These are phyloP conservation scores for Coregonus ussuriensis DNA, from an alignment of 2,797 vertebrate genomes.

Conservation along the genomic window DNA sequence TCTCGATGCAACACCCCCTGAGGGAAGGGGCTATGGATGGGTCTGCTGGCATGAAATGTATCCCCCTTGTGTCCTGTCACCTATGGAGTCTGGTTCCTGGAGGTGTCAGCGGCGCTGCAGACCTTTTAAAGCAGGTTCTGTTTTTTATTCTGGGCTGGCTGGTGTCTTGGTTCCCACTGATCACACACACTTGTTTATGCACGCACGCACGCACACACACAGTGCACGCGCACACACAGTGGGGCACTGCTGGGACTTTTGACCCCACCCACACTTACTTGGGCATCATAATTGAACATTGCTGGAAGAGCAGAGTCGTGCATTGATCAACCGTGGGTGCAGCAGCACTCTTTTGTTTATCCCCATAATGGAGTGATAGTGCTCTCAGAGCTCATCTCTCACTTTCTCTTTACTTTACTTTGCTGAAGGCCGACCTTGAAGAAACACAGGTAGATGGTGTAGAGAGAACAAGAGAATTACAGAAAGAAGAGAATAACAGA, in stretches of 20 bases:
- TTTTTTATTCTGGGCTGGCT: not conserved
- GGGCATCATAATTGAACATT: not conserved
- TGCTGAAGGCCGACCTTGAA: not conserved
- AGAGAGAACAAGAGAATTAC: too few relatives aligned
- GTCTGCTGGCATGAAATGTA: not conserved
- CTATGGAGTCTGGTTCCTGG: not conserved
- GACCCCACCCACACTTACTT: not conserved
- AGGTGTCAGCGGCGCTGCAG: not conserved
- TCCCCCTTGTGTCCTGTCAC: constrained; percentile 1
- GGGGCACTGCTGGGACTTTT: not conserved
- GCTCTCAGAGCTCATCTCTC: not conserved
- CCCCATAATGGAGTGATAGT: not conserved
- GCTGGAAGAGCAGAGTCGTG: not conserved
- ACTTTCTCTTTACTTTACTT: not conserved
- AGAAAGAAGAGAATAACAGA: too few relatives aligned
- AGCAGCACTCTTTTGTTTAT: not conserved
- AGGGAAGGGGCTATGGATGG: not conserved
- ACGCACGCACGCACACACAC: not conserved
- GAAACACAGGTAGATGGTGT: not conserved
- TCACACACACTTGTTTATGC: not conserved
- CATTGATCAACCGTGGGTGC: not conserved
- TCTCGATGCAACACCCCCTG: not conserved
- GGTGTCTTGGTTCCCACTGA: constrained; percentile 28
- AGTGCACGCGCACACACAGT: not conserved
- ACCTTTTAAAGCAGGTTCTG: not conserved